Evolutionary conservation across 2,888 invertebrate species (phyloP), one percentile per base, ranked within the genome.

Genomic region (Kuschelorhynchus macadamiae): DNA sequence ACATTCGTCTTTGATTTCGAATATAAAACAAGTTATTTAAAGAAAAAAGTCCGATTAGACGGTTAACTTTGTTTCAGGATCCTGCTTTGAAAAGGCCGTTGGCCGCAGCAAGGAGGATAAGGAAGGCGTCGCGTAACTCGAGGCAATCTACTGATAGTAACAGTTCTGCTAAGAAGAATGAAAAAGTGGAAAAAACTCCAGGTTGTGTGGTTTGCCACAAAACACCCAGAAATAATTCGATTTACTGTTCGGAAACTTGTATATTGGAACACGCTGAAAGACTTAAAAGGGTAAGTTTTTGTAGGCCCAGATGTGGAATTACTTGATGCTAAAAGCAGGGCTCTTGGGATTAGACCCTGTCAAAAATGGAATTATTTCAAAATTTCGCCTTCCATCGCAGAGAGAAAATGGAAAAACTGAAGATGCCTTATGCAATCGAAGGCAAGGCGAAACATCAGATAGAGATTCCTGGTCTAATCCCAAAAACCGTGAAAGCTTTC

Each of bases 181-280:
- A 73, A 36, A 62, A 52, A n/a, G n/a, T n/a, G n/a, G 60, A 55
- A 1, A 59, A 62, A 39, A 33, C 53, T 5, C 44, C 67, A 5
- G 79, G 81, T 71, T 95, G 95, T 78, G 91, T 94, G 50, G 92
- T 93, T 11, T 95, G 95, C 80, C 92, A 92, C 78, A 84, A 90
- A 76, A 85, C 89, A 14, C 90, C 93, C 0, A 87, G 93, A n/a
- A 86, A 87, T n/a, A 92, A 90, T 78, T 93, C 93, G 57, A 92
- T 95, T 75, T 97, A 95, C 82, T 97, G 97, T 82, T 93, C 95
- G 76, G 93, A 95, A 77, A 88, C 89, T 30, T 97, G 97, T 81
- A 94, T 96, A 76, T 86, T 92, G 65, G 91, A 91, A 75, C 95
- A 96, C 84, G 94, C 94, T 1, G 91, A 92, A 77, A 92, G 91